A percentile compares a stretch with the other conserved stretches of the same genome.
Evolutionary conservation across 2,113 vertebrate genomes (phyloP).

Genomic region (Myanophis thanlyinensis): DNA sequence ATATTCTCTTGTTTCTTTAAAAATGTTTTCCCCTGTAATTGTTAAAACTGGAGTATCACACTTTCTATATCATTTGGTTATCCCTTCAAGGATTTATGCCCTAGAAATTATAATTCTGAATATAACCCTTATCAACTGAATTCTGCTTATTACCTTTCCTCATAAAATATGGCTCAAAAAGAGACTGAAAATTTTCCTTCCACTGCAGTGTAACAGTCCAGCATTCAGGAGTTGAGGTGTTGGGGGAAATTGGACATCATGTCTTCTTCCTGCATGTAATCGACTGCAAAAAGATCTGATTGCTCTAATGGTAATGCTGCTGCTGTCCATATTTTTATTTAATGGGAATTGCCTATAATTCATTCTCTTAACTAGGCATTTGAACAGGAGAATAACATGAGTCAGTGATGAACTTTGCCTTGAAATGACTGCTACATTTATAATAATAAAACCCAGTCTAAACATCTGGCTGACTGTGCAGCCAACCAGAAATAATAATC

Average conservation of each 20-base stretch:
- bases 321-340: neutral
- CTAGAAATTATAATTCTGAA: too few relatives aligned
- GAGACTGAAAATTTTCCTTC: neutral
- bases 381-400: conserved; percentile 1
- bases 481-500: neutral
- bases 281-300: conserved; percentile 41
- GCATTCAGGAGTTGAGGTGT: neutral
- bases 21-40: too few relatives aligned
- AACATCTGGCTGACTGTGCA: neutral
- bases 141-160: too few relatives aligned
- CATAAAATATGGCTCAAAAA: too few relatives aligned
- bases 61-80: too few relatives aligned
- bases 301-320: neutral
- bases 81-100: too few relatives aligned
- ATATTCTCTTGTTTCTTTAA: too few relatives aligned
- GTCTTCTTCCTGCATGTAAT: conserved; percentile 38
- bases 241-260: neutral
- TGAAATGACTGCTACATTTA: conserved; percentile 25
- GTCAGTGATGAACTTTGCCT: conserved; percentile 22
- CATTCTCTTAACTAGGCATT: conserved; percentile 13
- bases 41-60: too few relatives aligned
- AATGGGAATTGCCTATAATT: neutral
- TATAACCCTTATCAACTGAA: too few relatives aligned
- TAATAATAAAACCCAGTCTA: neutral
- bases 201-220: neutral